Evolutionary conservation across 2,113 vertebrate genomes (phyloP).

Genomic region (Beaufortia kweichowensis): DNA sequence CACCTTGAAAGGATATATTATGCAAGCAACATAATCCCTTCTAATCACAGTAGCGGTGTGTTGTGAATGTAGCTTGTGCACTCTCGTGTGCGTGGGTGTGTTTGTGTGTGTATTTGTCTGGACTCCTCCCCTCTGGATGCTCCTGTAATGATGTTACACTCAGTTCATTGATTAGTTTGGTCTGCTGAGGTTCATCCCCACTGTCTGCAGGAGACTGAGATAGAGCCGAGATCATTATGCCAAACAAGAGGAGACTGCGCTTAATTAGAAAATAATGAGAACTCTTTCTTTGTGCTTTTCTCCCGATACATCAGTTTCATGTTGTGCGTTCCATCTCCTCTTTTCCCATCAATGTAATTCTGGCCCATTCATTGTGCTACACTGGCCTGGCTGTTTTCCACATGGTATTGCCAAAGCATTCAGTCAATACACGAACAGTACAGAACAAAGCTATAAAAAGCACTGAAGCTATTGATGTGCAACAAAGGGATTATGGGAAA

Average conservation of each 20-base stretch:
- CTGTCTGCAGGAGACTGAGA: slow-evolving; percentile 43
- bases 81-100: neutral
- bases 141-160: slow-evolving; percentile 46
- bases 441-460: slow-evolving; percentile 29
- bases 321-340: slow-evolving; percentile 6
- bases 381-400: slow-evolving; percentile 19
- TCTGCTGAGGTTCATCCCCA: slow-evolving; percentile 36
- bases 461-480: neutral
- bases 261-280: slow-evolving; percentile 57
- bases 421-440: neutral
- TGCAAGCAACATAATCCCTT: slow-evolving; percentile 10
- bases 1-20: neutral
- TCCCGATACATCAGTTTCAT: slow-evolving; percentile 11
- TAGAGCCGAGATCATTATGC: slow-evolving; percentile 44
- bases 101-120: slow-evolving; percentile 7
- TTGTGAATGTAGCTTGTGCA: slow-evolving; percentile 16
- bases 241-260: slow-evolving; percentile 29
- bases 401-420: slow-evolving; percentile 3
- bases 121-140: slow-evolving; percentile 26
- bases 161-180: slow-evolving; percentile 55
- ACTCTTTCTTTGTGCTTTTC: slow-evolving; percentile 33
- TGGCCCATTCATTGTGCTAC: neutral
- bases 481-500: neutral
- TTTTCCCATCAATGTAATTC: neutral
- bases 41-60: slow-evolving; percentile 3